These are phyloP conservation scores for Cervus canadensis DNA, from an alignment of 2,113 vertebrate genomes.

Conservation along the genomic window DNA sequence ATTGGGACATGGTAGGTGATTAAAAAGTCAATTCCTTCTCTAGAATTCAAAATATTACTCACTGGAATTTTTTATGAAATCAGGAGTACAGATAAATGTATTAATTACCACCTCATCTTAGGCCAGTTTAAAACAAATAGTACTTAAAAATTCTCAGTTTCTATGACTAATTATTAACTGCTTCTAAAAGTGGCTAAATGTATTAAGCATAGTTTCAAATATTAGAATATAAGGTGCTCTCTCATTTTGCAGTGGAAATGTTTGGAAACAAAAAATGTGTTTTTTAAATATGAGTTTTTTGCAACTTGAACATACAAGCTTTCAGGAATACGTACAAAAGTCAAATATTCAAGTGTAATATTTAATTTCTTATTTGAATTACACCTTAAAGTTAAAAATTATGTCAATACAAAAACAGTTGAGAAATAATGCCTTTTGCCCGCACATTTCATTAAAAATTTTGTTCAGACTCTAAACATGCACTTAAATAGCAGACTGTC, in stretches of 20 bases:
- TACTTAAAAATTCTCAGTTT: not conserved
- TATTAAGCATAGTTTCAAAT: not conserved
- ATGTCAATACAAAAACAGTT: not conserved
- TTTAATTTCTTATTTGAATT: not conserved
- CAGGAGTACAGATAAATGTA: not conserved
- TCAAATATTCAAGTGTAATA: not conserved
- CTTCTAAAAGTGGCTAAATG: not conserved
- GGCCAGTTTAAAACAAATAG: not conserved
- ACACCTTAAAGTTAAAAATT: not conserved
- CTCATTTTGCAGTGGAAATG: not conserved
- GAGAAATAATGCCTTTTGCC: not conserved
- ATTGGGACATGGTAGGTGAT: not conserved
- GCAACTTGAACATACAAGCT: not conserved
- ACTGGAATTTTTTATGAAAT: not conserved
- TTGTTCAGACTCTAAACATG: not conserved
- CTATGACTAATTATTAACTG: not conserved
- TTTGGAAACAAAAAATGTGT: not conserved
- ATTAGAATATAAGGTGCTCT: not conserved
- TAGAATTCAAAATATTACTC: not conserved
- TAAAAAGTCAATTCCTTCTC: not conserved
- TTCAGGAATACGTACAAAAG: not conserved
- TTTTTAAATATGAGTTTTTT: not conserved
- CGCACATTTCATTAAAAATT: not conserved
- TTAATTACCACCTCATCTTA: not conserved
- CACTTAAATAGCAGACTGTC: not conserved